These are phyloP conservation scores for Oceanodroma leucorhoa DNA, from an alignment of 2,797 vertebrate genomes.

Conservation along the genomic window DNA sequence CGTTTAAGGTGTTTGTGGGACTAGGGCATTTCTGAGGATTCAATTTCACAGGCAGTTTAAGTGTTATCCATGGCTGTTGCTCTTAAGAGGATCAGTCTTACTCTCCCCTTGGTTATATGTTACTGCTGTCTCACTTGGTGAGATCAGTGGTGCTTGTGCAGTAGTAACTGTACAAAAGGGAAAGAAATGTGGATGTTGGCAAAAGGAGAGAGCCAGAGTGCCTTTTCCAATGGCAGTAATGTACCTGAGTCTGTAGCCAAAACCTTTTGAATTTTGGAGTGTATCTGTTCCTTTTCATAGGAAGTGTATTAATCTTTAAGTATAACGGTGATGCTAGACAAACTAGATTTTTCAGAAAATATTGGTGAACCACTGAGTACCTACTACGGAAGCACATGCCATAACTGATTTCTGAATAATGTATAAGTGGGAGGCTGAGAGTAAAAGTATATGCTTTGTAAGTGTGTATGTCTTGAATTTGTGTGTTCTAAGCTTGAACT, in stretches of 20 bases:
- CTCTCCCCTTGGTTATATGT: neutral
- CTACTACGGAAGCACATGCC: neutral
- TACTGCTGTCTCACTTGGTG: neutral
- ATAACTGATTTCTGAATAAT: neutral
- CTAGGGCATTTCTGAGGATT: neutral
- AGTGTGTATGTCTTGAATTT: neutral
- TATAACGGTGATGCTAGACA: neutral
- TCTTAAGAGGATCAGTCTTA: neutral
- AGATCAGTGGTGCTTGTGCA: neutral
- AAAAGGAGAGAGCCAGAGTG: neutral
- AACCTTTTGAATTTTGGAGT: neutral
- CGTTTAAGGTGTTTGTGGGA: neutral
- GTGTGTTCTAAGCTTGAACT: neutral
- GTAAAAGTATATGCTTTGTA: neutral
- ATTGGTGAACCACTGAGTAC: neutral
- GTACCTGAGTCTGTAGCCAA: neutral
- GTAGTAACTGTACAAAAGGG: neutral
- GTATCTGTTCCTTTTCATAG: neutral
- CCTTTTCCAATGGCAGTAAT: neutral
- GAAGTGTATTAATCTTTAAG: neutral
- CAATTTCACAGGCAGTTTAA: neutral
- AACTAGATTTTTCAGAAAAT: neutral
- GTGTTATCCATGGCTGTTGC: neutral
- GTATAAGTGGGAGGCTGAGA: neutral
- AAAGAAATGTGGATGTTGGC: accelerated